Conservation (phyloP, 2,888 invertebrate species). For the Caenorhabditis sp. region DNA sequence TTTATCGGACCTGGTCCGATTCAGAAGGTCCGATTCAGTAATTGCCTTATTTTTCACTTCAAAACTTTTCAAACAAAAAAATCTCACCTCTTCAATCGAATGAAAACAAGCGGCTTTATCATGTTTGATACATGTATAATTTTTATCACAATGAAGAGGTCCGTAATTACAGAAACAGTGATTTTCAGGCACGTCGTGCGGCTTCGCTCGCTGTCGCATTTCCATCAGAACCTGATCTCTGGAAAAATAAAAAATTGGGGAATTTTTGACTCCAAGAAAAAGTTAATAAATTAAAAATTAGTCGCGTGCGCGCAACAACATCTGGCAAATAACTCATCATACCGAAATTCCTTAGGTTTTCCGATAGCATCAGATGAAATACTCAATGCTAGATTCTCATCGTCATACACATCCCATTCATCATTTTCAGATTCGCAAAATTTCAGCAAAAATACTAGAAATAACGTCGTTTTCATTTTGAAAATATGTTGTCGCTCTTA, state of each 20-base stretch:
- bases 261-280: too few relatives aligned
- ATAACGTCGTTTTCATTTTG: not conserved
- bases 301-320: not conserved
- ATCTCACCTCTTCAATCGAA: conserved; percentile 47
- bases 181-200: conserved; percentile 37
- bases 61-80: too few relatives aligned
- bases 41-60: too few relatives aligned
- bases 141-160: conserved; percentile 52
- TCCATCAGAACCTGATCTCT: conserved; percentile 26
- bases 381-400: conserved; percentile 41
- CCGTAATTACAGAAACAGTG: conserved; percentile 67
- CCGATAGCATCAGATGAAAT: conserved; percentile 46
- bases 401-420: conserved; percentile 36
- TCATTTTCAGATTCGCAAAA: not conserved
- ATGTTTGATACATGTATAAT: conserved; percentile 57
- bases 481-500: too few relatives aligned
- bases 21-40: too few relatives aligned
- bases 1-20: too few relatives aligned
- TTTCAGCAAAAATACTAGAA: not conserved
- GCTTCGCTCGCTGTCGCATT: conserved; percentile 12
- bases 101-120: conserved; percentile 66
- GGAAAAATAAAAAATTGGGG: not conserved
- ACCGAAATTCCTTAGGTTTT: conserved; percentile 34
- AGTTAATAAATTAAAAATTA: not conserved
- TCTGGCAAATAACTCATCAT: not conserved